phyloP scores from a whole-genome alignment of 92 coral and sea anemone genomes.

The Porites cylindrica region DNA sequence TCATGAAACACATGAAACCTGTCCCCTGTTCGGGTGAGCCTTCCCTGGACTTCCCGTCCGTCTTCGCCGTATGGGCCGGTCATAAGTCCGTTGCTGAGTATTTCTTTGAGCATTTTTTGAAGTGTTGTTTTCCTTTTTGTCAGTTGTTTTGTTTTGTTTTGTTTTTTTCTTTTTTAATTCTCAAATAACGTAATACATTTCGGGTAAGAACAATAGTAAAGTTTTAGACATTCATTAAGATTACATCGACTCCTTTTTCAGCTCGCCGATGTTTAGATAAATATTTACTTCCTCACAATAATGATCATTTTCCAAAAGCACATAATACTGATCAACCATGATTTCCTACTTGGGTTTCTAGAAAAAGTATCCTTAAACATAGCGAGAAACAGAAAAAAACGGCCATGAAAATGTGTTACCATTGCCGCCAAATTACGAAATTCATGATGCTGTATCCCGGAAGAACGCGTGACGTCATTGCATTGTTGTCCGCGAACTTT shows the following conservation, averaged over 20 bases:
- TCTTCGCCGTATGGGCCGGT: no score
- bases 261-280: conserved; percentile 17
- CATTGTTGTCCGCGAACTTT: conserved; percentile 14
- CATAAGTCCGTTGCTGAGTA: no score
- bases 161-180: no score
- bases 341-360: no score
- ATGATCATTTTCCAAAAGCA: not conserved
- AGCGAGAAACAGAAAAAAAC: conserved; percentile 20
- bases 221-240: not conserved
- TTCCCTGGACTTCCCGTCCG: no score
- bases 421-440: not conserved
- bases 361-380: not conserved
- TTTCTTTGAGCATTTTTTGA: no score
- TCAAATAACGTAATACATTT: no score
- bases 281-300: conserved; percentile 17
- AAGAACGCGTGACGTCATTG: conserved; percentile 45
- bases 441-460: conserved; percentile 15
- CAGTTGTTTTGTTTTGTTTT: no score
- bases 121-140: no score
- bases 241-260: conserved; percentile 10
- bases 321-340: not conserved
- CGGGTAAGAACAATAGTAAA: no score
- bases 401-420: not conserved
- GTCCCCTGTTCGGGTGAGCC: no score
- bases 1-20: no score